Evolutionary conservation across 2,113 vertebrate species (phyloP).

Genomic region (Tautogolabrus adspersus): DNA sequence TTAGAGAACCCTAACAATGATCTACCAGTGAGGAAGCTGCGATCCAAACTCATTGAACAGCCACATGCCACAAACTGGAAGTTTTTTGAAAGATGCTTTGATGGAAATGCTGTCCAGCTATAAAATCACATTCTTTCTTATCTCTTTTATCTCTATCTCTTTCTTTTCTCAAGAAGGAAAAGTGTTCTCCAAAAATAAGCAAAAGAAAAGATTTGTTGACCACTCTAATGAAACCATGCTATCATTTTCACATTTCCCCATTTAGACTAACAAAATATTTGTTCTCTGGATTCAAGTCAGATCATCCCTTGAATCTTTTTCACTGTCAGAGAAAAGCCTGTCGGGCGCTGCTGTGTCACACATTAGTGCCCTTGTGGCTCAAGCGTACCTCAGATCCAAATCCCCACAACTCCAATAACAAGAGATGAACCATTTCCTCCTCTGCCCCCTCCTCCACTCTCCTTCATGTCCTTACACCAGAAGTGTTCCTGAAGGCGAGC

Average conservation of each 20-base stretch:
- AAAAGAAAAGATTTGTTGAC: not conserved
- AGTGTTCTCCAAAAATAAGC: not conserved
- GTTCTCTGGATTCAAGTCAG: slow-evolving; percentile 1
- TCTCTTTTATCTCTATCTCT: no score
- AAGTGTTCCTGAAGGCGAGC: slow-evolving; percentile 73
- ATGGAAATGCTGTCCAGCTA: no score
- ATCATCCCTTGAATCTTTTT: slow-evolving; percentile 30
- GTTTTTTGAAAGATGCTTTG: no score
- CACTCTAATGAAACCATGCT: not conserved
- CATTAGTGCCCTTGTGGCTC: slow-evolving; percentile 39
- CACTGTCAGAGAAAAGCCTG: slow-evolving; percentile 13
- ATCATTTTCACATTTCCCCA: not conserved
- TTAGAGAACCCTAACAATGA: no score
- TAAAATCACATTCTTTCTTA: no score
- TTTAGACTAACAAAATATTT: not conserved
- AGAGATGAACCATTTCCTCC: slow-evolving; percentile 36
- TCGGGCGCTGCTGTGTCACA: slow-evolving; percentile 11
- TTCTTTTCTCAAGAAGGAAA: no score
- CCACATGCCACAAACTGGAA: no score
- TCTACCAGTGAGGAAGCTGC: no score
- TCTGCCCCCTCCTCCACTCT: not conserved
- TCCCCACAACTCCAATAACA: slow-evolving; percentile 53
- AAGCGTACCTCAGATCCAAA: slow-evolving; percentile 42
- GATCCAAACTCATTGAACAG: no score
- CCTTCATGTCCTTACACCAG: slow-evolving; percentile 61